Base-by-base conservation (phyloP, 2,113 vertebrate genomes). In the Pituophis catenifer region DNA sequence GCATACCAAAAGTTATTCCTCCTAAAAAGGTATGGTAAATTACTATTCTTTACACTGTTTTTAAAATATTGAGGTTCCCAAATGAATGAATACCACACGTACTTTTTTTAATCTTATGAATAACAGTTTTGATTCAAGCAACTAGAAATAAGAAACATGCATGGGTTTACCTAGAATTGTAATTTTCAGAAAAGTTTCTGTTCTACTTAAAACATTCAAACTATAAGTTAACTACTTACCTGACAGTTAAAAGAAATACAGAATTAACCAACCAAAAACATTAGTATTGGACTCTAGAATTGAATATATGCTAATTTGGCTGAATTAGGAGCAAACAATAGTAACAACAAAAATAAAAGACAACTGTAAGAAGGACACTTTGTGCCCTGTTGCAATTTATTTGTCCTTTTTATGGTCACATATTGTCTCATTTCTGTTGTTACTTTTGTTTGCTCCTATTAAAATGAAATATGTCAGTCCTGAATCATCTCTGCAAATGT, bases 401-500 rank as follows among this genome's bases (percentile, higher is more conserved):
- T 58, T 58, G 57, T 7, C 91, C 90, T 94, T 91, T 38, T 58
- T 87, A 88, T 54, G 62, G 65, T 87, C 93, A 11, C 24, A 87
- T 8, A 81, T 17, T 89, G n/a, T 91, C 2, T n/a, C 70, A 88
- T 44, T 19, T 1, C 38, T 89, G 70, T 75, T 93, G 29, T 70
- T 70, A 70, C 65, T 70, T 70, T 33, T 70, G 92, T 94, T 17
- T 91, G 38, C 52, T 92, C 86, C 91, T 52, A 53, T 88, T 65
- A 65, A 53, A 65, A 65, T 62, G 17, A 54, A 23, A 62, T 88
- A 92, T 65, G 5, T 23, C 48, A 26, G 1, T 9, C 48, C 12
- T 52, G 57, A 88, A 53, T 24, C 6, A 2, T 48, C 10, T 52
- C 91, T 50, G 3, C 21, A 94, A 90, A 0, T 33, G 85, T 1